Conservation (phyloP, 2,888 invertebrate genomes). For the Beris chalybata region DNA sequence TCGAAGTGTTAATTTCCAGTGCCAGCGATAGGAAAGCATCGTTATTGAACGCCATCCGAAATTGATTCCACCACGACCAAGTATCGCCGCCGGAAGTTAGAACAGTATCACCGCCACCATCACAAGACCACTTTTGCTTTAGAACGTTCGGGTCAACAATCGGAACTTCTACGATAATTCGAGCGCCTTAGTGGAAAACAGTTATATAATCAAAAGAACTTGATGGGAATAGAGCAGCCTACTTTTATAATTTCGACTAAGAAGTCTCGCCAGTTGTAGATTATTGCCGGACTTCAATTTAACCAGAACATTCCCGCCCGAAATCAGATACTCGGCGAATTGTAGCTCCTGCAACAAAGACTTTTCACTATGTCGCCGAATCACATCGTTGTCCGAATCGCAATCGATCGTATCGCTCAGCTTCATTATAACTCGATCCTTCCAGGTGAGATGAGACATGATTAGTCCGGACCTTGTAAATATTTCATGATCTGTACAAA, state of each 20-base stretch:
- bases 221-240: too few relatives aligned
- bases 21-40: background rate
- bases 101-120: conserved; percentile 9
- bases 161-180: conserved; percentile 15
- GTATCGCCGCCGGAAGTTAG: conserved; percentile 2
- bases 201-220: too few relatives aligned
- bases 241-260: background rate
- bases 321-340: background rate
- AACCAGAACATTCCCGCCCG: background rate
- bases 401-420: conserved; percentile 4
- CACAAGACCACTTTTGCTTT: conserved; percentile 8
- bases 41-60: conserved; percentile 4
- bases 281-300: conserved; percentile 1
- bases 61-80: conserved; percentile 10
- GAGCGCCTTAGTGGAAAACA: too few relatives aligned
- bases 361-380: conserved; percentile 3
- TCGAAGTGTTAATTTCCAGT: background rate
- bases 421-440: background rate
- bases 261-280: background rate
- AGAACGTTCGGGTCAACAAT: background rate
- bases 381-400: background rate
- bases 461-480: conserved; percentile 5
- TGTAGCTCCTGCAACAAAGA: background rate
- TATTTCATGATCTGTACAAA: background rate
- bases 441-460: background rate